Evolutionary conservation across 2,888 invertebrate genomes (phyloP), one percentile per base, ranked within the genome.

Genomic region (Drosophila subquinaria): DNA sequence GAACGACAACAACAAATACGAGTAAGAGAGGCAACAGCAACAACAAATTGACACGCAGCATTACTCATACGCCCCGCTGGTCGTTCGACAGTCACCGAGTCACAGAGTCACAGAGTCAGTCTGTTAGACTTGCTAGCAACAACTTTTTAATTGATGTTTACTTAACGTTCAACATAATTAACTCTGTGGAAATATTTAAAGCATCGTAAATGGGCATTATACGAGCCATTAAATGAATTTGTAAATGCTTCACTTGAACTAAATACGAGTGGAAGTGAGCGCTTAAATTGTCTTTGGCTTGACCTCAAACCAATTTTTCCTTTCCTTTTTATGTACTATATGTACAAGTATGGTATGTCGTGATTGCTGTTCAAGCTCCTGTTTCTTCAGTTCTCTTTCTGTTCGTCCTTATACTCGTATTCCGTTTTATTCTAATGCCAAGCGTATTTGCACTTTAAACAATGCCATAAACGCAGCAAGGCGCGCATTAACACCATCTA

Each of bases 141-240:
- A 82, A 79, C 70, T 73, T 86, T 85, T 90, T 90, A 89, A 90
- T 85, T 85, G 88, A 89, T 90, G 90, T 89, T 89, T 81, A 81
- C 83, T 90, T 81, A 89, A 83, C 89, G 90, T 85, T 87, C 88
- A 81, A 73, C 85, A 83, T 85, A 85, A 85, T 85, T 85, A 87
- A 84, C 78, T 90, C 76, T 85, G 79, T 73, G 90, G 88, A 88
- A 89, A 90, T 86, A 81, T 83, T 82, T 82, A 88, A 87, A 81
- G 84, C 81, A 83, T 90, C 88, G 81, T 87, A 81, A 89, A 89
- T 79, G 61, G 69, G 60, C 79, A 87, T 90, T 77, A 82, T 88
- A 90, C 86, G 81, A 81, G 77, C 69, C 86, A 84, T 89, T 85
- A 90, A 84, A 84, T 82, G 80, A 91, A 85, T 89, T 89, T 88